Evolutionary conservation across 1,140 invertebrate genomes (phyloP), one percentile per base, ranked within the genome.

Genomic region (Catajapyx aquilonaris): DNA sequence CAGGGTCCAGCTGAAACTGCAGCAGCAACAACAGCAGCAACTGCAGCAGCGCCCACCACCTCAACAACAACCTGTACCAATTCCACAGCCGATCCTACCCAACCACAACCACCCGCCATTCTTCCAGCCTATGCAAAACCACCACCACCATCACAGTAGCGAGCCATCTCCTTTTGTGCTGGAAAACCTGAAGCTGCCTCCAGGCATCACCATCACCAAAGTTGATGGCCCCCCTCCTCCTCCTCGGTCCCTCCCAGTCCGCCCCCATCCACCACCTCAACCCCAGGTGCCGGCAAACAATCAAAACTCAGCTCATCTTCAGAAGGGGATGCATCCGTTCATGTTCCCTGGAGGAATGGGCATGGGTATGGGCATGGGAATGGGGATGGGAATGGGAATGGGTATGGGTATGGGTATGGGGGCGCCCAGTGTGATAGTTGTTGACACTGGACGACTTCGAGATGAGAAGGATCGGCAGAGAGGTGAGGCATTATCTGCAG

Each of bases 151-250:
- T n/a, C n/a, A n/a, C n/a, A n/a, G n/a, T 31, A 17, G 30, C 13
- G 30, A 31, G 13, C 18, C 30, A 31, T 15, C 15, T 13, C 18
- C 28, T 20, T 52, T 57, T 35, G 51, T 46, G 42, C 41, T 81
- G 41, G 73, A 76, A 21, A 73, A 76, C 50, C 51, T 83, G 1
- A 69, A 68, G 31, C 54, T 84, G 40, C 80, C 80, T 2, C 78
- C 78, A 5, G 79, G 77, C 4, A 84, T 84, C 18, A 83, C 81
- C 2, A 69, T 84, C 28, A 84, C 80, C 0, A 72, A 81, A 46
- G 77, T 84, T 0, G 74, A 80, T 47, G 65, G 39, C 5, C 42
- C 42, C 20, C 30, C 61, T 11, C 61, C 64, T 2, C 45, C 53
- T n/a, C n/a, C n/a, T n/a, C 1, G 55, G 57, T 20, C 54, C 56